Evolutionary conservation across 2,797 vertebrate species (phyloP).

Genomic region (Streptopelia turtur): DNA sequence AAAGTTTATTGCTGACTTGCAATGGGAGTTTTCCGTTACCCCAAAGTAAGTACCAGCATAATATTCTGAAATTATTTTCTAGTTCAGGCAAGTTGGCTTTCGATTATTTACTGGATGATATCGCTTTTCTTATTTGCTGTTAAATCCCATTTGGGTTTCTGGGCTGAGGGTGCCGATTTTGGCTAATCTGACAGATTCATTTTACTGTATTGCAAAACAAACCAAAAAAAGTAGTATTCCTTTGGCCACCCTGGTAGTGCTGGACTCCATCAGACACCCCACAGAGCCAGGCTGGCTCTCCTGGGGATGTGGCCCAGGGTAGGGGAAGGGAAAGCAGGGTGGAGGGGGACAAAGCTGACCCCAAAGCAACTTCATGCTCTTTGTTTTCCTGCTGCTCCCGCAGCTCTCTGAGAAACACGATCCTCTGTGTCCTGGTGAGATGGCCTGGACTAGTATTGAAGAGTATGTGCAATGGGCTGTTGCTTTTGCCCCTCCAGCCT

Average conservation of each 20-base stretch:
- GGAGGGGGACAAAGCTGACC: background rate
- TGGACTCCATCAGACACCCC: background rate
- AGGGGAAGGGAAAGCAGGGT: background rate
- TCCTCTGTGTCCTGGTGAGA: background rate
- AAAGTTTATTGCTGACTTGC: conserved; percentile 26
- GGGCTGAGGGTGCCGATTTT: conserved; percentile 32
- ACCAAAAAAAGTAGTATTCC: background rate
- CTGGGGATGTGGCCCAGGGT: background rate
- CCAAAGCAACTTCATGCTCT: fast-evolving
- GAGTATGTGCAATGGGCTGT: background rate
- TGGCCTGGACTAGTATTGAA: background rate
- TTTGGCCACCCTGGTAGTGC: background rate
- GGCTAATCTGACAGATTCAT: conserved; percentile 46
- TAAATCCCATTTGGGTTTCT: conserved; percentile 60
- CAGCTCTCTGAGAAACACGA: background rate
- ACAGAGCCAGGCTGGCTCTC: background rate
- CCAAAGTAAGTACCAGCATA: conserved; percentile 31
- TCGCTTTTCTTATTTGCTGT: conserved; percentile 5
- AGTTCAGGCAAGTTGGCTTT: conserved; percentile 42
- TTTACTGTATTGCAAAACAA: conserved; percentile 4
- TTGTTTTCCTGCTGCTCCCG: background rate
- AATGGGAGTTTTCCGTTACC: conserved; percentile 4
- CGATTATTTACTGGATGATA: conserved; percentile 44
- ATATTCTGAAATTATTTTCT: conserved; percentile 44
- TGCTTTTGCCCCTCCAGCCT: background rate